Base-by-base conservation (phyloP, 1,140 invertebrate genomes). In the Drosophila yakuba region DNA sequence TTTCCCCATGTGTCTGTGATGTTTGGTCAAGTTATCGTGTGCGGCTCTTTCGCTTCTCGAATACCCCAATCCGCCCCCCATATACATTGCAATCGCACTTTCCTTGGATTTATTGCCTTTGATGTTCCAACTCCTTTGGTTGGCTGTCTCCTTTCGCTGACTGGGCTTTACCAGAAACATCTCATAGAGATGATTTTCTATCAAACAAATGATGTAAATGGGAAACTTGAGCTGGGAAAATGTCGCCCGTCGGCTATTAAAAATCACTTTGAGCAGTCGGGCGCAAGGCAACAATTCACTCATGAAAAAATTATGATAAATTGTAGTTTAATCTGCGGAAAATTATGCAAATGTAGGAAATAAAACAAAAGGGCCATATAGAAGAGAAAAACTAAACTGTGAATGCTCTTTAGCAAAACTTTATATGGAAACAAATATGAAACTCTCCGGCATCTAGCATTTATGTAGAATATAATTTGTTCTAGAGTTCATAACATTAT, bases 321-420 rank as follows among this genome's bases (percentile, higher is more conserved):
- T 88, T 89, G 84, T 84, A 88, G 68, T 89, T 88, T 88, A 88
- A 88, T 88, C 84, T 89, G 68, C 56, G 68, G 76, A 74, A 89
- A 84, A 88, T 88, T 88, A 88, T 88, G 84, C 80, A 89, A 88
- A 88, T 88, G 77, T 15, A 56, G 36, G 61, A 77, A 77, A 63
- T 47, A 41, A 73, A 78, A 73, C 64, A 57, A 62, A 74, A 45
- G 39, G 17, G 25, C 12, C 17, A 15, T 12, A 36, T 2, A 17
- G 23, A n/a, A 32, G 7, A 14, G 12, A 8, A 8, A 12, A 14
- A 25, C 3, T 36, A 39, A 20, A 28, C 14, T 20, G 17, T 20
- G 2, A 14, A 47, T 80, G 54, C 81, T 44, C 75, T 84, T 38
- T 32, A 12, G 3, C 6, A 35, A n/a, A 32, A 20, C 14, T n/a